Base-by-base conservation (phyloP, 2,888 invertebrate genomes). In the Drosophila lutescens region DNA sequence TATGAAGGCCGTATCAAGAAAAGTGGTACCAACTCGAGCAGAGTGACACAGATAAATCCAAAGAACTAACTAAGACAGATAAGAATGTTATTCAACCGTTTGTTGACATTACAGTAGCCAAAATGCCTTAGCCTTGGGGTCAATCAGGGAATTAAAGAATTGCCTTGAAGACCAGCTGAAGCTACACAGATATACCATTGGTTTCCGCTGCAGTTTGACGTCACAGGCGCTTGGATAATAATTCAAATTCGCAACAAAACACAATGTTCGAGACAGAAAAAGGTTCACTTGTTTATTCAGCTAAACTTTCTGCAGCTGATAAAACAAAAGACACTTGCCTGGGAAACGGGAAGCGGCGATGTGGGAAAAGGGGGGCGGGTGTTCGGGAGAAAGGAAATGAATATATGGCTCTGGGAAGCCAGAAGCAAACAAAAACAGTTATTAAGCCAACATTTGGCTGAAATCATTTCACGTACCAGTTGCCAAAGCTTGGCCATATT, bases 371-470 rank as follows among this genome's bases (percentile, higher is more conserved):
- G 40, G 17, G 38, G 38, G 13, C 30, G 7, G 32, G 38, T 6
- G 10, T 17, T 0, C 17, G 34, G 41, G 20, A 30, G 15, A 32
- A 43, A 43, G 54, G 66, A 66, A 66, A 66, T 66, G 66, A 66
- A 66, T 66, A 66, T 66, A 66, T 66, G 83, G 61, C 70, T 41
- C 51, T 60, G 54, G 51, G 46, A 59, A 47, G 60, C 60, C 58
- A 60, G 30, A 70, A 40, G 69, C 44, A 69, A 69, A 69, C 60
- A 69, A 69, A 60, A 46, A 58, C 68, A 69, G 58, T 58, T 69
- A 70, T 69, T 47, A 69, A 46, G 34, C 50, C 68, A 68, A 40
- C 67, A 49, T 36, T 67, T 30, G 54, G 65, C 44, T 66, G 54
- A 66, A 65, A 65, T 54, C 44, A 65, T 63, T 63, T 63, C 65